Evolutionary conservation across 2,113 vertebrate genomes (phyloP), one percentile per base, ranked within the genome.

Genomic region (Sapajus apella): DNA sequence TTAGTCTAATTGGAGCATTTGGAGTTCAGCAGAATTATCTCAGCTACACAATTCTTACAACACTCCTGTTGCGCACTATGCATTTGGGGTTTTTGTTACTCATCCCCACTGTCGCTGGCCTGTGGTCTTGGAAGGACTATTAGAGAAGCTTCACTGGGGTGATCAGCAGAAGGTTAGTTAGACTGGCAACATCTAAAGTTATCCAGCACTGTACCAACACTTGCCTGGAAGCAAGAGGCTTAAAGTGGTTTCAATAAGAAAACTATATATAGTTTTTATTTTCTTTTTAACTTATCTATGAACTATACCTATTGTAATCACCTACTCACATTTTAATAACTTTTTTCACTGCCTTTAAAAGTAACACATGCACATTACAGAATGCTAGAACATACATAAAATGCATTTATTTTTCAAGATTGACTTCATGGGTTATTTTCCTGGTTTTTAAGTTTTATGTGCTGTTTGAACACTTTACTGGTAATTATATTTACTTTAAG

Each of bases 61-160:
- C 17, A 6, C 5, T 45, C 11, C 4, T 50, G 47, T 73, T 68
- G 7, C 12, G n/a, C 82, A 47, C 12, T 37, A 12, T 35, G 17
- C 4, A 25, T 27, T 40, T 25, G 30, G 11, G 16, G n/a, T 45
- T 93, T 86, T 23, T 35, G 3, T 55, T 21, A 25, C 27, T 43
- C 32, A n/a, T 43, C 70, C 45, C 23, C 8, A 3, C 30, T 47
- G 11, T 45, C 0, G 0, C 1, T 47, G n/a, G n/a, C 13, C 45
- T 82, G 11, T 18, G 50, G 14, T 16, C 50, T n/a, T 61, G 6
- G 18, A 52, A 91, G 13, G 20, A 50, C n/a, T 75, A 1, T 87
- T 81, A 81, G 25, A 37, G 27, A 6, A 73, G 8, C 6, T 3
- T 9, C 0, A 72, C 30, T 25, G 25, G 13, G n/a, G 20, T 66